phyloP scores from a whole-genome alignment of 1,140 invertebrate species.

The Manduca sexta region DNA sequence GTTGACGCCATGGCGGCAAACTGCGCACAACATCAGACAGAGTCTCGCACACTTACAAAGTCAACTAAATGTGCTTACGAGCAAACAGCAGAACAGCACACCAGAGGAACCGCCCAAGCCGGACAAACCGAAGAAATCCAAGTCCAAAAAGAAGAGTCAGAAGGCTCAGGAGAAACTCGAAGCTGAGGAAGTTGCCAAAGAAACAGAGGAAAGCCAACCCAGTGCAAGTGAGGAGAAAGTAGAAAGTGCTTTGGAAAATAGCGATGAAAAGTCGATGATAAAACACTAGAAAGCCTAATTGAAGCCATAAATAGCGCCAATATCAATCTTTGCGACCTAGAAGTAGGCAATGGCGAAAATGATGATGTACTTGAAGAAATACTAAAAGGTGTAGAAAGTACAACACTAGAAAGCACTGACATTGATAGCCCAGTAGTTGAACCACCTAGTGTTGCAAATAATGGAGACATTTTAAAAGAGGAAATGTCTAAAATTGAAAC shows the following conservation, averaged over 20 bases:
- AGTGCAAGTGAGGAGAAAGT: constrained; percentile 15
- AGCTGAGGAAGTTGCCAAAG: constrained; percentile 26
- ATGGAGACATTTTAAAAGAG: background rate
- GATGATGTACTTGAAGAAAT: constrained; percentile 19
- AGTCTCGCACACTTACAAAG: constrained; percentile 75
- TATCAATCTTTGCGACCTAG: constrained; percentile 40
- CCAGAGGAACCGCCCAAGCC: constrained; percentile 46
- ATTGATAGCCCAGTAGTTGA: too few species aligned
- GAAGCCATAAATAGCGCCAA: constrained; percentile 48
- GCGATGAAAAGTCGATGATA: constrained; percentile 35
- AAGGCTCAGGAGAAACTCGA: constrained; percentile 34
- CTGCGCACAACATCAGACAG: constrained; percentile 75
- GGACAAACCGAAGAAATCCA: constrained; percentile 53
- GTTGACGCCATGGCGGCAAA: constrained; percentile 76
- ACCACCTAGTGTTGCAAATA: constrained; percentile 2
- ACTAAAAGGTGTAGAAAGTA: constrained; percentile 12
- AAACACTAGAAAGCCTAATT: constrained; percentile 45
- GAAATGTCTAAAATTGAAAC: background rate
- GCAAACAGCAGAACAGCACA: constrained; percentile 22
- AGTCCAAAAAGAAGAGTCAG: constrained; percentile 50
- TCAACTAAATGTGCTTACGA: constrained; percentile 69
- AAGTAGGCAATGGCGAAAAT: constrained; percentile 32
- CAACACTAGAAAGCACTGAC: background rate
- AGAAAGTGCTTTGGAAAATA: constrained; percentile 2
- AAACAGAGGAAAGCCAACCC: constrained; percentile 23